These are phyloP conservation scores for Bovichtus diacanthus DNA, from an alignment of 2,797 vertebrate species.

Conservation along the genomic window DNA sequence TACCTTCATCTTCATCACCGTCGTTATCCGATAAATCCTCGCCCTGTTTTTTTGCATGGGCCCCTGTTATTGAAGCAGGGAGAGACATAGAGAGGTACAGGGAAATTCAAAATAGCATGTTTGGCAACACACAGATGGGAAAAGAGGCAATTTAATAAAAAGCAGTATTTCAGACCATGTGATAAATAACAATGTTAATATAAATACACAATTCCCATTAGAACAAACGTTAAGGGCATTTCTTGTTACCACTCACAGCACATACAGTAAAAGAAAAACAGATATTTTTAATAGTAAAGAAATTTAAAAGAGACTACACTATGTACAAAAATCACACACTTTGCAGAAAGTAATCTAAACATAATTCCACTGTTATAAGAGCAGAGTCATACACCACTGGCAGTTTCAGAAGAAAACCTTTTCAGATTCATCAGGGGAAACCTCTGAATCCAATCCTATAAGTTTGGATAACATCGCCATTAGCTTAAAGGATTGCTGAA, in stretches of 20 bases:
- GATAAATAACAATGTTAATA: slow-evolving; percentile 43
- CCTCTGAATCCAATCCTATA: background rate
- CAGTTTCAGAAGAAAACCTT: slow-evolving; percentile 42
- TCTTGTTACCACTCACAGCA: slow-evolving; percentile 24
- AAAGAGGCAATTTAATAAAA: slow-evolving; percentile 58
- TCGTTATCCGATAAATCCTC: slow-evolving; percentile 99
- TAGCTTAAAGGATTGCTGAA: slow-evolving; percentile 6
- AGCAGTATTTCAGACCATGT: slow-evolving; percentile 40
- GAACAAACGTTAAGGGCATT: slow-evolving; percentile 10
- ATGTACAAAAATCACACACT: background rate
- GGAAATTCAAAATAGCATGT: slow-evolving; percentile 95
- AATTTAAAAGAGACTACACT: background rate
- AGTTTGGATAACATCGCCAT: background rate
- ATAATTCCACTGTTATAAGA: slow-evolving; percentile 17
- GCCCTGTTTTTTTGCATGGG: slow-evolving; percentile 99
- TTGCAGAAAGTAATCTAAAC: slow-evolving; percentile 16
- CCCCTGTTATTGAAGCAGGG: slow-evolving; percentile 94
- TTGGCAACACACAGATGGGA: slow-evolving; percentile 76
- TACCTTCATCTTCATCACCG: slow-evolving; percentile 99
- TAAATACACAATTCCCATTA: slow-evolving; percentile 46
- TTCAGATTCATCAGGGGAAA: slow-evolving; percentile 13
- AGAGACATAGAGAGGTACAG: slow-evolving; percentile 91
- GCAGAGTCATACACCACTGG: slow-evolving; percentile 77
- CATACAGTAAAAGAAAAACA: slow-evolving; percentile 13
- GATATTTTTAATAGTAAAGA: slow-evolving; percentile 14